Base-by-base conservation (phyloP, 2,797 vertebrate genomes). In the Centropyge bicolor region DNA sequence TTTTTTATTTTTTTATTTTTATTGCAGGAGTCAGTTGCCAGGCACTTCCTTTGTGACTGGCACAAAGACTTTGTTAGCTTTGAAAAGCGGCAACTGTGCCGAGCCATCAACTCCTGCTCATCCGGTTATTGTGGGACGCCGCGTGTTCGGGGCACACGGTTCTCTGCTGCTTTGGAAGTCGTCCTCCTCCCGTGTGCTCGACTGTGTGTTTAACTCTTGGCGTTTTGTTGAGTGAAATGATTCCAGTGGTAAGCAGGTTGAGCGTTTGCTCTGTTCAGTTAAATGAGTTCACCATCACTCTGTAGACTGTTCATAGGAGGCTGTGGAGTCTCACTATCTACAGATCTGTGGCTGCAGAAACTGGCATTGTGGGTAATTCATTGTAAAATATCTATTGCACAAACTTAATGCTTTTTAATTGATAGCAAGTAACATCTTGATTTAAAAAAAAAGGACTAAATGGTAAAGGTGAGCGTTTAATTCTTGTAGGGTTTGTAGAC, bases 61-160 rank as follows among this genome's bases (percentile, higher is more conserved):
- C 74, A 88, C 79, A 89, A 86, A 85, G 81, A 86, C 75, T 61
- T 51, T 49, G 68, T 76, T 75, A 48, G 55, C 57, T 74, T 83
- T 88, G 71, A 76, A 76, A 82, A 79, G 83, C 49, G 63, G 75
- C 65, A 46, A 57, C 35, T 57, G 35, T 59, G 76, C 72, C 10
- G n/a, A 63, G 55, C 73, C 74, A 68, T 70, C 63, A 56, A n/a
- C 61, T 74, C n/a, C 12, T 8, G 75, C 80, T 76, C 36, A 66
- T 67, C 70, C 65, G 17, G 62, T 78, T 68, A 72, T 77, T 71
- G 69, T 80, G 74, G 61, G 65, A 62, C 5, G 11, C 48, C 8
- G 19, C 51, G 57, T 12, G 55, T 14, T 3, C 2, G 10, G 46
- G 35, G 22, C 17, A 22, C 62, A 27, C 8, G 5, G 27, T 56